Base-by-base conservation (phyloP, 2,113 vertebrate species). In the Apus apus region DNA sequence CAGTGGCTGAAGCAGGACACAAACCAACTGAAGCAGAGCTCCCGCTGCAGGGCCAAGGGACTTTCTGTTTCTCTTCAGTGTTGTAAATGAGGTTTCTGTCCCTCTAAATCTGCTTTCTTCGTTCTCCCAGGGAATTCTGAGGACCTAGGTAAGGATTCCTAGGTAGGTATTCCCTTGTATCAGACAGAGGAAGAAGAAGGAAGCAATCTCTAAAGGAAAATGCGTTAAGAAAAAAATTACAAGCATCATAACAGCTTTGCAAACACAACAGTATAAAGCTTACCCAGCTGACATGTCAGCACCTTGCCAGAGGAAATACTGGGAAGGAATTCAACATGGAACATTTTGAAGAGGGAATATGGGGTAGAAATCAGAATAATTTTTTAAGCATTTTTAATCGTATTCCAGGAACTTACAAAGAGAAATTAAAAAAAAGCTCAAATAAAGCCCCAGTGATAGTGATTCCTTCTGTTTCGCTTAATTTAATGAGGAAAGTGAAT, bases 181-280 rank as follows among this genome's bases (percentile, higher is more conserved):
- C 46, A 66, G 65, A 89, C 43, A 53, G 32, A 83, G 75, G 58
- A 11, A 85, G 46, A n/a, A 80, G 74, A 12, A 85, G 5, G 20
- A 94, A 90, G 54, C 26, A 66, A 40, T 77, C 29, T 21, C 38
- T 43, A 27, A 70, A 87, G 53, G 30, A 90, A 90, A 85, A 93
- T 45, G 79, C 0, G 0, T 38, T 38, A 54, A 40, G 50, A 61
- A 90, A 90, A 70, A 88, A 74, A 23, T 45, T 34, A 38, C 60
- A 83, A 83, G 72, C 43, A 74, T 83, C n/a, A 72, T 32, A 87
- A 87, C 77, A 89, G 84, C 76, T 94, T 95, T 94, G 70, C 73
- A 85, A 88, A 90, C 43, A 83, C 66, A 87, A 84, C 73, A 66
- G 50, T 58, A 79, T 18, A 64, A 91, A 95, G 60, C 76, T 78